phyloP scores from a whole-genome alignment of 2,797 vertebrate species.

The Siniperca scherzeri region DNA sequence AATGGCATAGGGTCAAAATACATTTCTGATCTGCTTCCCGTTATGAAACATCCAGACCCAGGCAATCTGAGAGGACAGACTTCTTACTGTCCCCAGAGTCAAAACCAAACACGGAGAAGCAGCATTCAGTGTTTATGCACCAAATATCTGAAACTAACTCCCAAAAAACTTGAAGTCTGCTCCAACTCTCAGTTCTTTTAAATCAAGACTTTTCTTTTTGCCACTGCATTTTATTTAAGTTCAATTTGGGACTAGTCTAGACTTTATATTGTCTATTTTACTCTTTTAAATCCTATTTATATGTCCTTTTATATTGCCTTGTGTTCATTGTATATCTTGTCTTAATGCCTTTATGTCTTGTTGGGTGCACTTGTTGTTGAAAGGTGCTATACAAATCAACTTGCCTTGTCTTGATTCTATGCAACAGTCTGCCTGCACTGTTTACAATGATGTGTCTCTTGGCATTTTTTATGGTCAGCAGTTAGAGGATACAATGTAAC shows the following conservation, averaged over 20 bases:
- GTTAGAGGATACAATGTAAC: constrained; percentile 1
- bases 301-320: not conserved
- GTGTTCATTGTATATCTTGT: not conserved
- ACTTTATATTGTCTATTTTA: not conserved
- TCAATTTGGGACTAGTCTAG: no score
- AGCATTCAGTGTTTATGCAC: not conserved
- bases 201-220: no score
- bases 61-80: not conserved
- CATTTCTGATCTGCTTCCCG: not conserved
- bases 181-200: not conserved
- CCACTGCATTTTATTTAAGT: no score
- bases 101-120: not conserved
- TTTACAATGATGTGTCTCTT: not conserved
- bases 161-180: not conserved
- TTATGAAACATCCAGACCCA: not conserved
- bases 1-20: not conserved
- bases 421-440: not conserved
- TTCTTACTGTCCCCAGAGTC: not conserved
- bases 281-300: not conserved
- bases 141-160: not conserved
- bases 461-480: constrained; percentile 8
- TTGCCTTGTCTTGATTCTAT: not conserved
- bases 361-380: not conserved
- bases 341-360: not conserved
- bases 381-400: not conserved